Conservation (phyloP, 2,113 vertebrate species). For the Lophochroa leadbeateri region DNA sequence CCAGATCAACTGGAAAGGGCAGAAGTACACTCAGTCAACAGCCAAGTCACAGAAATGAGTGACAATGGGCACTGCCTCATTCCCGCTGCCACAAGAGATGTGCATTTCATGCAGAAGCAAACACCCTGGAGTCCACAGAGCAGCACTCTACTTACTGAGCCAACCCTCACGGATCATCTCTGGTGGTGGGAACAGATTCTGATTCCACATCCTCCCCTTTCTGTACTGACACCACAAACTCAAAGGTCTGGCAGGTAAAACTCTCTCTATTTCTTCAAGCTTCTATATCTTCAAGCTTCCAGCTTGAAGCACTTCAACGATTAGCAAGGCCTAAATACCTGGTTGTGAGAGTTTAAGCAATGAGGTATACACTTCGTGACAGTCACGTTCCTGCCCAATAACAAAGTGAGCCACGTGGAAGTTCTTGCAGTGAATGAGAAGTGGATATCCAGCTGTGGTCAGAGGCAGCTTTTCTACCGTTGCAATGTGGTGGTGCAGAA, state of each 20-base stretch:
- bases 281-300: background rate
- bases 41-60: background rate
- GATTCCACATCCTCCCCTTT: background rate
- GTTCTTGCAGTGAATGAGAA: conserved; percentile 82
- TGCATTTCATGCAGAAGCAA: background rate
- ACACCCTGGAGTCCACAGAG: background rate
- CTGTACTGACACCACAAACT: background rate
- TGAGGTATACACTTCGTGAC: conserved; percentile 79
- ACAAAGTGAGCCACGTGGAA: conserved; percentile 79
- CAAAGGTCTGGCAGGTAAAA: background rate
- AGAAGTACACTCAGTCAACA: background rate
- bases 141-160: background rate
- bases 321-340: conserved; percentile 59
- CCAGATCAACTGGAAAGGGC: background rate
- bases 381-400: conserved; percentile 77
- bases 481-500: conserved; percentile 82
- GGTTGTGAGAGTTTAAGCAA: conserved; percentile 82
- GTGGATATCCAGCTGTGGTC: conserved; percentile 70
- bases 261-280: background rate
- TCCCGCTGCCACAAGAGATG: background rate
- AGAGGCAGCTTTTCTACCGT: conserved; percentile 77
- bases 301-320: background rate
- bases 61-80: background rate
- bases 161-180: accelerated
- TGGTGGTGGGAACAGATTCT: background rate